A percentile compares a stretch with the other conserved stretches of the same genome.
phyloP scores from a whole-genome alignment of 2,797 vertebrate species.

The Manis javanica region DNA sequence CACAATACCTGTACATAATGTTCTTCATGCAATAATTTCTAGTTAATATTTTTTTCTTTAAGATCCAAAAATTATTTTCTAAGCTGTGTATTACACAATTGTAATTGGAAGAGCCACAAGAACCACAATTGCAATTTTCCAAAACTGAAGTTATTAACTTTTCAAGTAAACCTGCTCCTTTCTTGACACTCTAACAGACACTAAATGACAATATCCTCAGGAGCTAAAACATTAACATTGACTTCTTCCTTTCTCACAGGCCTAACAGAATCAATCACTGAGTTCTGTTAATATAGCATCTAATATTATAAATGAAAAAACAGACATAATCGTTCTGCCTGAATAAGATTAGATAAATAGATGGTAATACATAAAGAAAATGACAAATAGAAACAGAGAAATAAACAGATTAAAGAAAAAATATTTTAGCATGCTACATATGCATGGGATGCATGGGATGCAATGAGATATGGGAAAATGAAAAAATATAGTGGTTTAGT shows the following conservation, averaged over 20 bases:
- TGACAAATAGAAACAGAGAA: not conserved
- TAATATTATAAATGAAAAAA: not conserved
- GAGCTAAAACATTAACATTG: not conserved
- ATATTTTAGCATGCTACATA: not conserved
- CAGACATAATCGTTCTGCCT: not conserved
- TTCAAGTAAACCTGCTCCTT: not conserved
- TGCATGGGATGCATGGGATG: too few relatives aligned
- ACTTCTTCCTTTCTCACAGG: not conserved
- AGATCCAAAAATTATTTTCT: not conserved
- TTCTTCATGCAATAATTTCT: not conserved
- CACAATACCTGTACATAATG: not conserved
- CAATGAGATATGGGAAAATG: not conserved
- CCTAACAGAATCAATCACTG: not conserved
- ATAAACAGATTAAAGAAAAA: not conserved
- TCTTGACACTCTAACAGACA: not conserved
- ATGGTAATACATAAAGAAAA: too few relatives aligned
- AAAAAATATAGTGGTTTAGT: not conserved
- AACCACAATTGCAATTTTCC: not conserved
- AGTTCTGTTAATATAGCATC: not conserved
- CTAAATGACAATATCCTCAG: not conserved
- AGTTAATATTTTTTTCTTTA: not conserved
- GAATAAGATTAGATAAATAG: not conserved
- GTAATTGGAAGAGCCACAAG: not conserved
- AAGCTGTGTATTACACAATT: not conserved
- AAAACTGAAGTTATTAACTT: not conserved